Evolutionary conservation across 2,113 vertebrate genomes (phyloP).

Genomic region (Colistium nudipinnis): DNA sequence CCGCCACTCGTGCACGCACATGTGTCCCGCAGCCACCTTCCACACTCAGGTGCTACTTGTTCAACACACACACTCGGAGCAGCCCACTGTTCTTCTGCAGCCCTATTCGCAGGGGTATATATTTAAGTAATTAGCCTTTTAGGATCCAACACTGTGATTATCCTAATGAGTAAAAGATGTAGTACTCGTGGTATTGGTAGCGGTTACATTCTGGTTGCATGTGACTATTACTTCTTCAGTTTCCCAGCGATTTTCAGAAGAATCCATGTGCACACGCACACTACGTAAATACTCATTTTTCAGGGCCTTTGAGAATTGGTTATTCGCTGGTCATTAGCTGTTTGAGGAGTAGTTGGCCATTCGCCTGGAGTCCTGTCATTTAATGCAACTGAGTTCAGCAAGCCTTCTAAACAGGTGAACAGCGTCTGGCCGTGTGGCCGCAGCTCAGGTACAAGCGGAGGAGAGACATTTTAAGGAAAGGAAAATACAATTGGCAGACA

Average conservation of each 20-base stretch:
- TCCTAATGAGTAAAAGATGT: not conserved
- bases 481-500: not conserved
- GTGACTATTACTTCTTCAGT: too few relatives aligned
- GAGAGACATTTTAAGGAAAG: not conserved
- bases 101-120: not conserved
- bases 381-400: not conserved
- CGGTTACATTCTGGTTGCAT: not conserved
- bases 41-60: conserved; percentile 30
- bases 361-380: not conserved
- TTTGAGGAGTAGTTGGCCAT: not conserved
- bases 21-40: conserved; percentile 22
- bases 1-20: conserved; percentile 11
- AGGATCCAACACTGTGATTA: conserved; percentile 17
- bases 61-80: not conserved
- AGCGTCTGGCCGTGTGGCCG: too few relatives aligned
- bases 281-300: not conserved
- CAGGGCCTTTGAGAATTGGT: not conserved
- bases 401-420: too few relatives aligned
- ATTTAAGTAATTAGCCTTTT: conserved; percentile 8
- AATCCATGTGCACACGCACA: not conserved
- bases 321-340: not conserved
- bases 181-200: not conserved
- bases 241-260: too few relatives aligned
- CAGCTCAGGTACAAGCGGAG: not conserved
- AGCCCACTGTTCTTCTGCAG: not conserved